These are phyloP conservation scores for Eretmochelys imbricata DNA, from an alignment of 2,113 vertebrate genomes.

Conservation along the genomic window DNA sequence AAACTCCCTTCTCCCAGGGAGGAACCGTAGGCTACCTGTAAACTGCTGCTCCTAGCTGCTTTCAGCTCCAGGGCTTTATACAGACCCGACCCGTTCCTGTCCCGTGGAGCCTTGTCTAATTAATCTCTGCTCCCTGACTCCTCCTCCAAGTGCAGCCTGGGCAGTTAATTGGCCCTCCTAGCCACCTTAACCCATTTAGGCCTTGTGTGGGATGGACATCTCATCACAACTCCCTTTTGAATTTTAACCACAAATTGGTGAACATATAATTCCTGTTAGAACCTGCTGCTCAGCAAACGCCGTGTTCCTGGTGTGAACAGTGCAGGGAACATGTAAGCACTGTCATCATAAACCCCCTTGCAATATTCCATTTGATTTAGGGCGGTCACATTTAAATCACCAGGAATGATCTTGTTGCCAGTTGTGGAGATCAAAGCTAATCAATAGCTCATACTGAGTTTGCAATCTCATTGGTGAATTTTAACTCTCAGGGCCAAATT, in stretches of 20 bases:
- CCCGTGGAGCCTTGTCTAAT: neutral
- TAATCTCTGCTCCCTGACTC: neutral
- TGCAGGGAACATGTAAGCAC: neutral
- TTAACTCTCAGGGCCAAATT: neutral
- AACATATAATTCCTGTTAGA: neutral
- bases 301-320: accelerated
- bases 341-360: neutral
- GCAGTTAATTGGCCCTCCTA: neutral
- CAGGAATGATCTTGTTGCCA: neutral
- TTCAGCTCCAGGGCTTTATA: neutral
- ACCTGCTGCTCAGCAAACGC: neutral
- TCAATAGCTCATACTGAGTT: neutral
- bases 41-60: neutral
- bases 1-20: neutral
- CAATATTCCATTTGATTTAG: neutral
- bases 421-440: conserved; percentile 24
- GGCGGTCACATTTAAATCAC: neutral
- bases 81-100: neutral
- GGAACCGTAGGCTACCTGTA: neutral
- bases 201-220: neutral
- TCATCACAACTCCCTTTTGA: neutral
- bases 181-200: neutral
- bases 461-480: neutral
- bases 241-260: neutral
- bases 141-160: neutral